phyloP scores from a whole-genome alignment of 2,888 invertebrate genomes.

The Ceraclea dissimilis region DNA sequence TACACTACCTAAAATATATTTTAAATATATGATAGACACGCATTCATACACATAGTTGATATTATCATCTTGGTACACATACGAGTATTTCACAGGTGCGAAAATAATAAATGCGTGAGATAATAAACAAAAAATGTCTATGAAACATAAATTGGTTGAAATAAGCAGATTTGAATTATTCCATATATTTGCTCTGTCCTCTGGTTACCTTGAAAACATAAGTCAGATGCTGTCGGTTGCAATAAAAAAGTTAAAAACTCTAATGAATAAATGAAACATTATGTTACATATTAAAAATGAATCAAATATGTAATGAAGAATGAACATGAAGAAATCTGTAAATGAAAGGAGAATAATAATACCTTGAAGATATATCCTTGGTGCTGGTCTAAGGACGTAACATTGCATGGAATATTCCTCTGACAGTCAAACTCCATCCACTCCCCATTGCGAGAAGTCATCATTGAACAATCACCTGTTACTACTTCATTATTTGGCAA shows the following conservation, averaged over 20 bases:
- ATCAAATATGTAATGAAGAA: constrained; percentile 11
- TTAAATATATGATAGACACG: constrained; percentile 7
- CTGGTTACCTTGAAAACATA: constrained; percentile 45
- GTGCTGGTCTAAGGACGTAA: constrained; percentile 78
- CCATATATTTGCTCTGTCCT: constrained; percentile 20
- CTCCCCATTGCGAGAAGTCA: constrained; percentile 52
- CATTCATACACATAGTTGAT: constrained; percentile 7
- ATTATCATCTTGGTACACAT: constrained; percentile 1
- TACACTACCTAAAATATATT: background rate
- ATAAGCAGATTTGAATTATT: constrained; percentile 27
- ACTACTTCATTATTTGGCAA: constrained; percentile 52
- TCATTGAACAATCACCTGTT: constrained; percentile 53
- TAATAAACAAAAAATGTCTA: constrained; percentile 26
- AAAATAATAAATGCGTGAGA: constrained; percentile 28
- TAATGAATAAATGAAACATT: constrained; percentile 27
- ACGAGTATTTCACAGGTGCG: constrained; percentile 23
- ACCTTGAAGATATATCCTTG: constrained; percentile 83
- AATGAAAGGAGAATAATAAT: constrained; percentile 27
- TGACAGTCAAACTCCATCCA: constrained; percentile 84
- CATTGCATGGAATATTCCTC: constrained; percentile 79
- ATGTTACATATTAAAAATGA: constrained; percentile 13
- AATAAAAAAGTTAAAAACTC: constrained; percentile 40
- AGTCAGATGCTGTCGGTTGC: constrained; percentile 48
- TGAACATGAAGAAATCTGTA: constrained; percentile 8
- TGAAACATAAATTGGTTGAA: constrained; percentile 21